Conservation (phyloP, 1,140 invertebrate species). For the Euwallacea similis region DNA sequence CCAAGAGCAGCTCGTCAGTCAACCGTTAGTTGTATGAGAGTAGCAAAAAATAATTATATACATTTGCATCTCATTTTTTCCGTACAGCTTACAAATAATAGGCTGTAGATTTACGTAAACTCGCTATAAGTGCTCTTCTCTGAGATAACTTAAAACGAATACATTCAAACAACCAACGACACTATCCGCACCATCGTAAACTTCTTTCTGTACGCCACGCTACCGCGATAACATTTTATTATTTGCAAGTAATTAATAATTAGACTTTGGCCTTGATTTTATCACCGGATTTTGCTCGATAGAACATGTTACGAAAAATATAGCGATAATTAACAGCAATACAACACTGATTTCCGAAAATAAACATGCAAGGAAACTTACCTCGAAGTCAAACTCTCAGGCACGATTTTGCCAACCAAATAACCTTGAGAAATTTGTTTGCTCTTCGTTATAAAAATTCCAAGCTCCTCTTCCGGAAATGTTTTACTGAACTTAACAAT, state of each 20-base stretch:
- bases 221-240: too few relatives aligned
- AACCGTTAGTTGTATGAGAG: slow-evolving; percentile 13
- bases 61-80: slow-evolving; percentile 8
- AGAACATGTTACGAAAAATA: too few relatives aligned
- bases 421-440: slow-evolving; percentile 71
- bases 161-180: too few relatives aligned
- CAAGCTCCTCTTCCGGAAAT: slow-evolving; percentile 70
- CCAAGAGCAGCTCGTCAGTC: neutral
- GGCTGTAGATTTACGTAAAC: too few relatives aligned
- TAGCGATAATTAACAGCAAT: neutral
- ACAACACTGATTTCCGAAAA: too few relatives aligned
- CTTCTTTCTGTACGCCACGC: too few relatives aligned
- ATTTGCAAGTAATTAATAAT: too few relatives aligned
- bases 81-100: neutral
- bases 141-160: too few relatives aligned
- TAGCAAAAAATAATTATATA: slow-evolving; percentile 11
- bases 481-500: slow-evolving; percentile 70
- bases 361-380: slow-evolving; percentile 51
- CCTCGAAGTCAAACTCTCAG: slow-evolving; percentile 76
- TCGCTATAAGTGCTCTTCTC: too few relatives aligned
- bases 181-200: too few relatives aligned
- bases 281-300: too few relatives aligned
- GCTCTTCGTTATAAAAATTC: slow-evolving; percentile 81
- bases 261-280: too few relatives aligned
- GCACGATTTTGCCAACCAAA: slow-evolving; percentile 80